These are phyloP conservation scores for Neotoxoptera formosana DNA, from an alignment of 1,140 invertebrate genomes.

Conservation along the genomic window DNA sequence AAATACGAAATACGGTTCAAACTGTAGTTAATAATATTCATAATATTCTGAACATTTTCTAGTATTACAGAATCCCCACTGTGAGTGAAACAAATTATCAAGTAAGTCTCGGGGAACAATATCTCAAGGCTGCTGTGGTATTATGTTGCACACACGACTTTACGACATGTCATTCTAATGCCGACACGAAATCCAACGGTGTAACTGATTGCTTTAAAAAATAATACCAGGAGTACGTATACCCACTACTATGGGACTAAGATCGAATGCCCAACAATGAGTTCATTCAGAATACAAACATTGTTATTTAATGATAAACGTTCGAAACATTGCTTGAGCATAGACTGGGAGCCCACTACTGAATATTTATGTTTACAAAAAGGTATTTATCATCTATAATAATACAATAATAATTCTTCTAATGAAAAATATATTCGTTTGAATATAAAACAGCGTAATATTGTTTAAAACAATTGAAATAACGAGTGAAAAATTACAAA, in stretches of 20 bases:
- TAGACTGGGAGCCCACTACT: neutral
- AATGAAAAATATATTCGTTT: neutral
- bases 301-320: neutral
- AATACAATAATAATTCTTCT: neutral
- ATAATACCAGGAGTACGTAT: neutral
- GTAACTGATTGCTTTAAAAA: conserved; percentile 10
- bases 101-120: neutral
- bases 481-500: neutral
- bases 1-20: neutral
- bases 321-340: neutral
- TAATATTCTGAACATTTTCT: neutral
- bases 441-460: neutral
- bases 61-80: conserved; percentile 30
- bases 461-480: neutral
- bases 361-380: neutral
- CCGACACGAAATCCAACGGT: neutral
- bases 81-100: conserved; percentile 54
- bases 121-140: conserved; percentile 25
- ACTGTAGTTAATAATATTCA: conserved; percentile 24
- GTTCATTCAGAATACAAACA: neutral
- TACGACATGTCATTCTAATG: conserved; percentile 15
- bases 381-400: neutral
- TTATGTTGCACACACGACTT: conserved; percentile 12
- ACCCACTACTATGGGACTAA: no score
- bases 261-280: neutral